Evolutionary conservation across 2,888 invertebrate genomes (phyloP), one percentile per base, ranked within the genome.

Genomic region (Tineola bisselliella): DNA sequence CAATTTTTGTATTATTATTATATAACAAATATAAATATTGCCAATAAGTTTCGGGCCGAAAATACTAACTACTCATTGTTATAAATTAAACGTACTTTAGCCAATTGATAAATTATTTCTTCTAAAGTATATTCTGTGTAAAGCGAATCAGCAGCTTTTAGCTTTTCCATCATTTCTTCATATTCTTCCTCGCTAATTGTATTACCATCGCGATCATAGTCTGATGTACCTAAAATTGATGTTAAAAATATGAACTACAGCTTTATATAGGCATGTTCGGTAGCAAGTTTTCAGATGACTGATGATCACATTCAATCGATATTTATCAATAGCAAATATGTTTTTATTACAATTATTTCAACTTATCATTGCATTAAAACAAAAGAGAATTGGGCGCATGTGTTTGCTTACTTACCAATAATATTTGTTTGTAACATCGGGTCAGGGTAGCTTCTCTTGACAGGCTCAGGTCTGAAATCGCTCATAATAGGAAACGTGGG

Each of bases 41-140:
- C 8, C n/a, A 19, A 17, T 17, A 11, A 52, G 19, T 18, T 5
- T 5, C 15, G 3, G 8, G 3, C 44, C 13, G 44, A 25, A 25
- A 25, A n/a, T n/a, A n/a, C n/a, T n/a, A n/a, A n/a, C n/a, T n/a
- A n/a, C n/a, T n/a, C n/a, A n/a, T n/a, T n/a, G n/a, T n/a, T n/a
- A n/a, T n/a, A n/a, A n/a, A n/a, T n/a, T n/a, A n/a, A n/a, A 44
- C 6, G 15, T 70, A 89, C 92, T 88, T 93, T 93, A 18, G 93
- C 93, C 59, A 94, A 82, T 68, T 93, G 93, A 72, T 94, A 94
- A 65, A 94, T 92, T 17, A 94, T 91, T 76, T 93, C 93, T 75
- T 93, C 93, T 61, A 94, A 81, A 0, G 92, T 91, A 71, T 92
- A 93, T 73, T 93, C 92, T 1, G 92, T 92, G 81, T 93, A 92